Conservation (phyloP, 1,140 invertebrate species). For the Ptiloglossa arizonensis region DNA sequence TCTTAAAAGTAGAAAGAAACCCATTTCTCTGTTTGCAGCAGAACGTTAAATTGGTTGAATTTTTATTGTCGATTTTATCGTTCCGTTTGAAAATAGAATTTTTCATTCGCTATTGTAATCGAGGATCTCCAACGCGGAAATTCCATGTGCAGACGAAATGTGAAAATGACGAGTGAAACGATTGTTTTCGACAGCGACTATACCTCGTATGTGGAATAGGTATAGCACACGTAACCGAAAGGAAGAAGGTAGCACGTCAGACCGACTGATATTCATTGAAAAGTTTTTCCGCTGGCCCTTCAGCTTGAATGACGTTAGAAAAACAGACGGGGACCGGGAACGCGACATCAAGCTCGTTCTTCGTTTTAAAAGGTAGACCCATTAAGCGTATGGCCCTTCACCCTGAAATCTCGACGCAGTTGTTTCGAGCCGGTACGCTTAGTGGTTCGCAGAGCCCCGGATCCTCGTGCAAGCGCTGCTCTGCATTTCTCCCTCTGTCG, state of each 20-base stretch:
- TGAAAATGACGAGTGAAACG: no score
- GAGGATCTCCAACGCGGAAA: no score
- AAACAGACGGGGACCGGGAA: background rate
- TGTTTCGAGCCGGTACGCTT: constrained; percentile 17
- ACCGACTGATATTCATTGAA: background rate
- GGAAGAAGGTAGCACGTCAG: background rate
- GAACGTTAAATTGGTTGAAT: no score
- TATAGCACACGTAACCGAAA: background rate
- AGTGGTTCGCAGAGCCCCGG: background rate
- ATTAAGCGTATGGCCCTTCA: constrained; percentile 31
- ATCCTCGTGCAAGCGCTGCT: background rate
- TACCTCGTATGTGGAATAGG: no score
- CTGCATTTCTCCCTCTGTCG: background rate
- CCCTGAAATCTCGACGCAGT: constrained; percentile 41
- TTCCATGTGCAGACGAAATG: no score
- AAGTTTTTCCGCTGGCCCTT: background rate
- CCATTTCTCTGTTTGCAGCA: no score
- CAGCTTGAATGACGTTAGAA: background rate
- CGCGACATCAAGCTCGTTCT: constrained; percentile 5
- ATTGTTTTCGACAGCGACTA: no score
- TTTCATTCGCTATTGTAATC: no score
- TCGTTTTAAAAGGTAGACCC: constrained; percentile 6
- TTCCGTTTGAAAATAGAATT: no score
- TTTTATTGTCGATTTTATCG: no score
- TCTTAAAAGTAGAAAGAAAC: no score